phyloP scores from a whole-genome alignment of 2,797 vertebrate species.

The Sebastiscus tertius region DNA sequence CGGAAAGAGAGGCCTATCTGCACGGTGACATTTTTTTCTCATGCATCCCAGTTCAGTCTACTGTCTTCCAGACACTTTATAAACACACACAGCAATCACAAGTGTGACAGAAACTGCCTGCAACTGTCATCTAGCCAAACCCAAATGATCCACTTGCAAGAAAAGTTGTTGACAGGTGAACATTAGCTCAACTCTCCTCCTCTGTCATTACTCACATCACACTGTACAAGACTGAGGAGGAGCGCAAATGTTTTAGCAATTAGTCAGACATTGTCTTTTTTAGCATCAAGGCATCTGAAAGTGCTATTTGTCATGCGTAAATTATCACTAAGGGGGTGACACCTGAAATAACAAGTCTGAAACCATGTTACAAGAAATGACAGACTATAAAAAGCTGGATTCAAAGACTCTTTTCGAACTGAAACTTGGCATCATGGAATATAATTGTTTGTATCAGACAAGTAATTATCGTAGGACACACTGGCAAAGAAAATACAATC shows the following conservation, averaged over 20 bases:
- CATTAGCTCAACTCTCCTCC: slow-evolving; percentile 26
- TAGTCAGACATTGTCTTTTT: slow-evolving; percentile 1
- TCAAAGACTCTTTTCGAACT: background rate
- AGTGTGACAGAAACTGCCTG: slow-evolving; percentile 30
- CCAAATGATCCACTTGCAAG: slow-evolving; percentile 15
- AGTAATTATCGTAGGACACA: background rate
- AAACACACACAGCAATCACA: slow-evolving; percentile 20
- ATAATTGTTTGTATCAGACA: slow-evolving; percentile 6
- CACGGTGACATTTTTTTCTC: background rate
- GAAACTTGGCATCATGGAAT: background rate
- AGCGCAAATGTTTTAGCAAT: slow-evolving; percentile 13
- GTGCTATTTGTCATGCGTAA: background rate
- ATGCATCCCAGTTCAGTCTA: slow-evolving; percentile 25
- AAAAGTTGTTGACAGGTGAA: slow-evolving; percentile 46
- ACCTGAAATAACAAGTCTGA: background rate
- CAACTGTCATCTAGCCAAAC: slow-evolving; percentile 22
- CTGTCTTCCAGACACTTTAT: slow-evolving; percentile 30
- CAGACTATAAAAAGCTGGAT: background rate
- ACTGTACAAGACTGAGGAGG: background rate
- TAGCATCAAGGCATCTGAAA: background rate
- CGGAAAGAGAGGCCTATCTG: slow-evolving; percentile 1
- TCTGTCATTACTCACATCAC: slow-evolving; percentile 31
- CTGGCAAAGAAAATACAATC: background rate
- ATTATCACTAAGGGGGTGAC: background rate
- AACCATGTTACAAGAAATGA: background rate